These are phyloP conservation scores for Saimiri boliviensis DNA, from an alignment of 2,113 vertebrate species.

Conservation along the genomic window DNA sequence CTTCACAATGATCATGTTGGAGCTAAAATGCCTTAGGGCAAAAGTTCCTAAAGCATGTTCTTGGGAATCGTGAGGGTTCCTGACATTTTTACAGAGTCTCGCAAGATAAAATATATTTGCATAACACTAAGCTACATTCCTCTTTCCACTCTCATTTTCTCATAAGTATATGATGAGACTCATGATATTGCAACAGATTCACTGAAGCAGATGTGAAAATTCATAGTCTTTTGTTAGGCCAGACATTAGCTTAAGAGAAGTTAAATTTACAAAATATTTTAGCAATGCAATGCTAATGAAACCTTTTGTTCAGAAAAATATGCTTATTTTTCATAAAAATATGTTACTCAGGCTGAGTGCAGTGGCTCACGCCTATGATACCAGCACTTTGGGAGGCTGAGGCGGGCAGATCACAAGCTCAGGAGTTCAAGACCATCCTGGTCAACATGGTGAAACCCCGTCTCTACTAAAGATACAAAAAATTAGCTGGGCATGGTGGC, in stretches of 20 bases:
- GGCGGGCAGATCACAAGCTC: no score
- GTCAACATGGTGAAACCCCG: no score
- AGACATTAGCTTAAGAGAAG: background rate
- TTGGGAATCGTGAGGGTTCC: background rate
- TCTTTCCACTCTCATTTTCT: background rate
- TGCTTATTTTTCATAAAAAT: background rate
- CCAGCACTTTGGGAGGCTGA: no score
- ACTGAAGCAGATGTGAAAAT: background rate
- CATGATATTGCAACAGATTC: background rate
- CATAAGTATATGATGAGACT: background rate
- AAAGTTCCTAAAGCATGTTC: slow-evolving; percentile 11
- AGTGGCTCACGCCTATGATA: no score
- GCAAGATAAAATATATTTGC: slow-evolving; percentile 39
- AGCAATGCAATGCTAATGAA: background rate
- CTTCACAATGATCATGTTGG: background rate
- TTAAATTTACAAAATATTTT: background rate
- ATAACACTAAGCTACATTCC: background rate
- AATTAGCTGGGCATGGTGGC: no score
- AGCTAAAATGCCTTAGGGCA: slow-evolving; percentile 3
- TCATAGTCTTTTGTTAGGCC: slow-evolving; percentile 19
- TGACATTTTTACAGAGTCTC: background rate
- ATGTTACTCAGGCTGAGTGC: background rate
- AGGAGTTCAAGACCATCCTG: no score
- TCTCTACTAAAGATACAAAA: no score
- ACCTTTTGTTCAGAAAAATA: background rate